Evolutionary conservation across 2,113 vertebrate species (phyloP), one percentile per base, ranked within the genome.

Genomic region (Eulemur rufifrons): DNA sequence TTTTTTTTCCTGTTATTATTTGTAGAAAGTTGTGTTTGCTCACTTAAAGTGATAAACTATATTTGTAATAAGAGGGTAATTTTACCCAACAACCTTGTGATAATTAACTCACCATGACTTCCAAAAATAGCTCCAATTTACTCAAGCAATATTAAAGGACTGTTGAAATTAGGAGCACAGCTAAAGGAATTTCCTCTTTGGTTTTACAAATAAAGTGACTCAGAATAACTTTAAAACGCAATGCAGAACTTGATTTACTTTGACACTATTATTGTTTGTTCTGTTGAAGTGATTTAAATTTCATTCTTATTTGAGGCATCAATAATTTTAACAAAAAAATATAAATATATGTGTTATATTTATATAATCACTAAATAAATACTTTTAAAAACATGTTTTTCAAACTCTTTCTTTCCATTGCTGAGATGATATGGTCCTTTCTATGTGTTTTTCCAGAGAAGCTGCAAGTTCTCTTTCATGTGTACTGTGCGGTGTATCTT

Each of bases 281-380:
- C 73, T 83, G 1, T 73, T 84, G 61, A 95, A 92, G 37, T 74
- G 63, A 80, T 96, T 92, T 95, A n/a, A 83, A 81, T 87, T 89
- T 25, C 27, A 8, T 68, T 90, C 69, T 69, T 89, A 93, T 56
- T 86, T 64, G 71, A 76, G 45, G 18, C 27, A 56, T 89, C 68
- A 83, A 5, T 89, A 77, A 88, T 68, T 90, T 54, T 73, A 92
- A 89, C 68, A 86, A 92, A 89, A 92, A 39, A 52, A 52, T 73
- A 71, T 86, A 89, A 86, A 94, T 92, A 74, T 9, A 21, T 86
- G 32, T 83, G 18, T 81, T 77, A 21, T 89, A 42, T 66, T 91
- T 78, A n/a, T 20, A 73, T 82, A 73, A 5, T 42, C 61, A 74
- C 37, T 63, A 87, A 80, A 86, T 42, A 73, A 80, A 59, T 87